phyloP scores from a whole-genome alignment of 2,113 vertebrate species.

The Pionites leucogaster region DNA sequence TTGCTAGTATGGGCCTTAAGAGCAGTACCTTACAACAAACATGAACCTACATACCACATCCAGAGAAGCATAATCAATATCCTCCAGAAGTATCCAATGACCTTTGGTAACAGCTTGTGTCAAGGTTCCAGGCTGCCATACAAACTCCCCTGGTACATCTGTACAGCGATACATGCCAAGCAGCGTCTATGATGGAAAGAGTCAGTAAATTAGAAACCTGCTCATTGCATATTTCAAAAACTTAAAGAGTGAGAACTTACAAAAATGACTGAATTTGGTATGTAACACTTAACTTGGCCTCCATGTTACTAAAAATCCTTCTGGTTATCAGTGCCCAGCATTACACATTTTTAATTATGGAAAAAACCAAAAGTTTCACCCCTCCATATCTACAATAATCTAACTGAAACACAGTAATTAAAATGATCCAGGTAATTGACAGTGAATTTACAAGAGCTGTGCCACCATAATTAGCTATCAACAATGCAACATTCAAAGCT shows the following conservation, averaged over 20 bases:
- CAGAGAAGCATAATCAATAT: slow-evolving; percentile 95
- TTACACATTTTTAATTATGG: not conserved
- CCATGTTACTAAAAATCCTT: not conserved
- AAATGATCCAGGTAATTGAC: not conserved
- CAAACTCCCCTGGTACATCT: slow-evolving; percentile 94
- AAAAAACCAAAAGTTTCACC: not conserved
- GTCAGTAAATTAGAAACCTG: not conserved
- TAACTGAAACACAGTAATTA: not conserved
- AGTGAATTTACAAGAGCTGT: not conserved
- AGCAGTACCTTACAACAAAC: not conserved
- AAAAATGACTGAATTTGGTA: fast-evolving
- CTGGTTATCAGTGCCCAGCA: not conserved
- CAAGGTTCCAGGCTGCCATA: slow-evolving; percentile 93
- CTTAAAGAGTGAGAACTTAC: not conserved
- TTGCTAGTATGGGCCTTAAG: not conserved
- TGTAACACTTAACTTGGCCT: not conserved
- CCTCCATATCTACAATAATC: not conserved
- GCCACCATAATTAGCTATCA: not conserved
- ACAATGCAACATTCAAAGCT: not conserved
- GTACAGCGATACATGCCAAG: slow-evolving; percentile 97
- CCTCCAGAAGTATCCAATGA: slow-evolving; percentile 94
- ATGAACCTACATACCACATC: slow-evolving; percentile 85
- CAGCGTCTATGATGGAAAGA: slow-evolving; percentile 77
- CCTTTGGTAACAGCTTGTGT: slow-evolving; percentile 92
- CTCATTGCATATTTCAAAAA: not conserved